Conservation (phyloP, 2,113 vertebrate species). For the Archilochus colubris region DNA sequence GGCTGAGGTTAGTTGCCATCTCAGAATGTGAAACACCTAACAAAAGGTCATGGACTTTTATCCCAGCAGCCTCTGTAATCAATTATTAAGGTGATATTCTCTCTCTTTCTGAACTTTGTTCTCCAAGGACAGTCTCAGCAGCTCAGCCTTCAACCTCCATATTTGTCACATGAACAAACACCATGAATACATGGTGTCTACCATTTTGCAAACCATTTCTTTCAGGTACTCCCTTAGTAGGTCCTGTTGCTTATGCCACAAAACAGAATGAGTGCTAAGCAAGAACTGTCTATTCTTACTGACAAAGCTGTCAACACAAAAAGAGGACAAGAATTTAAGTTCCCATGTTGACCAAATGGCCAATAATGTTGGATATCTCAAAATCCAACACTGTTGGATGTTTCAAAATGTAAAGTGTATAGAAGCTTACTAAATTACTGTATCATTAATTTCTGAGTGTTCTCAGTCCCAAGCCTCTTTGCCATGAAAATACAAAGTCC, state of each 20-base stretch:
- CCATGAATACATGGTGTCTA: neutral
- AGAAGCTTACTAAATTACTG: neutral
- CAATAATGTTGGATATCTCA: neutral
- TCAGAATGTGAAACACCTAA: neutral
- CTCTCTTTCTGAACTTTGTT: neutral
- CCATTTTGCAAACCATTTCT: neutral
- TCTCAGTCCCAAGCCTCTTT: neutral
- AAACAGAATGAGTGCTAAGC: neutral
- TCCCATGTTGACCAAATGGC: neutral
- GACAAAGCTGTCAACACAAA: neutral
- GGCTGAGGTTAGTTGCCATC: neutral
- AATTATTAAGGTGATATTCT: neutral
- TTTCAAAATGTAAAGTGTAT: neutral
- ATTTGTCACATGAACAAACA: neutral
- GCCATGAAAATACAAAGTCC: neutral
- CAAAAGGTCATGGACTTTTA: neutral
- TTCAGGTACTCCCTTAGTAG: neutral
- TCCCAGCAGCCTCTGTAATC: neutral
- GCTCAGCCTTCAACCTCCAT: neutral
- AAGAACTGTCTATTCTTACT: neutral
- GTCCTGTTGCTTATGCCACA: neutral
- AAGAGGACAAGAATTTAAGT: neutral
- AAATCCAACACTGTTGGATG: too few species aligned
- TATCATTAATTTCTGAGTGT: neutral
- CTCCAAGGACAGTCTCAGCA: neutral